Evolutionary conservation across 2,888 invertebrate genomes (phyloP).

Genomic region (Andrena bicolor): DNA sequence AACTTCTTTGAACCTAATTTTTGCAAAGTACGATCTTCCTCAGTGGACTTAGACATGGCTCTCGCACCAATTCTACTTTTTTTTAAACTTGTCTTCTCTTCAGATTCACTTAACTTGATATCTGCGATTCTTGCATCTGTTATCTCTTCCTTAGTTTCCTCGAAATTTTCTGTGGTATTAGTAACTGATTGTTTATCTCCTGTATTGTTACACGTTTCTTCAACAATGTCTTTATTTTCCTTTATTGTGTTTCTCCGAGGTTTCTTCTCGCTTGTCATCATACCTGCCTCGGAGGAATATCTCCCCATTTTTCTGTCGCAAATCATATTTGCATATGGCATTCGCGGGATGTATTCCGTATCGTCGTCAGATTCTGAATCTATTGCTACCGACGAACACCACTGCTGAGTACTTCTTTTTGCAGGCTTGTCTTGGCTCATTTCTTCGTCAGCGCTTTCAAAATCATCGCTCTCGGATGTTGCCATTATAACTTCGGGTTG

Average conservation of each 20-base stretch:
- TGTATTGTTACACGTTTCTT: constrained; percentile 10
- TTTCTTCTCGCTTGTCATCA: neutral
- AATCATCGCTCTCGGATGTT: constrained; percentile 91
- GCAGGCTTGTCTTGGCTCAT: constrained; percentile 78
- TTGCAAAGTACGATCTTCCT: constrained; percentile 55
- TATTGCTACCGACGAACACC: constrained; percentile 69
- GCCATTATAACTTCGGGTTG: constrained; percentile 86
- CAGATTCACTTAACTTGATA: neutral
- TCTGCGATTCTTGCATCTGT: neutral
- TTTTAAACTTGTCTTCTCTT: neutral
- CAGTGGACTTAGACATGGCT: neutral
- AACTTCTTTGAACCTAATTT: constrained; percentile 71
- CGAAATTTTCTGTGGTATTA: constrained; percentile 6
- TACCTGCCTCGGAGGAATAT: constrained; percentile 5
- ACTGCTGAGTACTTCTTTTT: constrained; percentile 48
- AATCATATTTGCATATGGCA: constrained; percentile 16
- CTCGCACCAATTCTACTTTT: neutral
- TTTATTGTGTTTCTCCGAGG: constrained; percentile 9
- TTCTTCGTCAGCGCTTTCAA: constrained; percentile 92
- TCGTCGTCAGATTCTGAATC: constrained; percentile 83
- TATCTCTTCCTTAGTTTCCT: neutral
- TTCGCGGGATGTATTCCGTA: constrained; percentile 75
- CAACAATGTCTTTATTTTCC: constrained; percentile 21
- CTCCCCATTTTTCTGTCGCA: constrained; percentile 18
- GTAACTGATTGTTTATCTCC: constrained; percentile 7